Evolutionary conservation across 1,140 invertebrate genomes (phyloP).

Genomic region (Medauroidea extradentata): DNA sequence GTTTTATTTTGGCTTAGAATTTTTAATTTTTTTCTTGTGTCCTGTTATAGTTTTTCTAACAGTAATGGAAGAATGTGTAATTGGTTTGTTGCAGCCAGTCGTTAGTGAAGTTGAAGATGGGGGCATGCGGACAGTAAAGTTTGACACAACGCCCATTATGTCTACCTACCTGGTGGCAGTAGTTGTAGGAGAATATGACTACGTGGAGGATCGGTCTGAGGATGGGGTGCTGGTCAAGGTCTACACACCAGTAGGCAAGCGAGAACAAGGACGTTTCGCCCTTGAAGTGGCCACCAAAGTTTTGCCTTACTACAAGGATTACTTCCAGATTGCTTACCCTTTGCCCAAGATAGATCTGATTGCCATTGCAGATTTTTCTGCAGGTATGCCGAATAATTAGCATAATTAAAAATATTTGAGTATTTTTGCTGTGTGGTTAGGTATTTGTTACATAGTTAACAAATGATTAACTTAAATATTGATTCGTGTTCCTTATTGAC

Average conservation of each 20-base stretch:
- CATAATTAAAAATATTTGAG: too few relatives aligned
- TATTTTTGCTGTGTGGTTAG: too few relatives aligned
- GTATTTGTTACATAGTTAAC: too few relatives aligned
- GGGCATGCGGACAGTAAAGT: conserved; percentile 60
- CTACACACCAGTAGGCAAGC: conserved; percentile 88
- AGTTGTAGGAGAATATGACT: conserved; percentile 92
- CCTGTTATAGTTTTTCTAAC: background rate
- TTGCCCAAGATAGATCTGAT: conserved; percentile 94
- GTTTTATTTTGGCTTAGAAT: background rate
- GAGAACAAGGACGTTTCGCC: conserved; percentile 88
- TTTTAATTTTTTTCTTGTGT: background rate
- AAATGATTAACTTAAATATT: too few relatives aligned
- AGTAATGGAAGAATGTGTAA: background rate
- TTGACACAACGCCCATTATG: conserved; percentile 90
- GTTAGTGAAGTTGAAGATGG: conserved; percentile 48
- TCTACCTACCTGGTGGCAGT: conserved; percentile 93
- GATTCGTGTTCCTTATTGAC: too few relatives aligned
- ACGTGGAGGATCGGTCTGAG: conserved; percentile 72
- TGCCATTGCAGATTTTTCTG: conserved; percentile 88
- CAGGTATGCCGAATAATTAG: conserved; percentile 55
- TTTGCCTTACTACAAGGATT: conserved; percentile 89
- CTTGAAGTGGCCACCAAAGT: conserved; percentile 81
- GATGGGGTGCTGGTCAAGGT: conserved; percentile 85
- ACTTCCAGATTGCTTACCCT: conserved; percentile 93
- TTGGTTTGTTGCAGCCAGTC: conserved; percentile 52